Evolutionary conservation across 2,888 invertebrate genomes (phyloP), one percentile per base, ranked within the genome.

Genomic region (Xestia c-nigrum): DNA sequence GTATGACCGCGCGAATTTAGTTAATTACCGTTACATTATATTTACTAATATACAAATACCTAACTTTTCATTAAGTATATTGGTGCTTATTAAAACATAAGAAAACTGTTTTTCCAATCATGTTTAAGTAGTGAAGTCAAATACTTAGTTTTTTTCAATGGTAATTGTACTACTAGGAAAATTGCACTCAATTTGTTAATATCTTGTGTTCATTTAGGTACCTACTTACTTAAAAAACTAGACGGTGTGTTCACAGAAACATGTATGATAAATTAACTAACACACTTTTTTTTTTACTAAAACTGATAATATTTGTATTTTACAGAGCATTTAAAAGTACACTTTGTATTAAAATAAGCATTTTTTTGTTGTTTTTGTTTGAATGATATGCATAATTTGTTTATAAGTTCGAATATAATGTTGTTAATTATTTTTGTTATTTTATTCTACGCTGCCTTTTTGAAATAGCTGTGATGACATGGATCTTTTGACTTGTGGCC

Each of bases 271-370:
- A 14, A 50, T 16, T 14, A 72, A n/a, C n/a, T 38, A 12, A 43
- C 69, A 19, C 31, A 64, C 21, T 10, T 19, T 16, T 55, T 16
- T 55, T 38, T 63, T 31, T 9, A 43, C 55, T 74, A 47, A 14
- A 31, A 69, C 5, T 46, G 21, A 67, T 68, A 50, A 38, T 71
- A 63, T 61, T 82, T 74, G 76, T 87, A 82, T 82, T 80, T 24
- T 76, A 55, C 76, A 57, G 82, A 88, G 87, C 87, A 87, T 87
- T 87, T 87, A 87, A 74, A 85, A 85, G 87, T 88, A 85, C 87
- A 87, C 78, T 59, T 74, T 79, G 75, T 85, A 85, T 85, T 86
- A 69, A 31, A 46, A 43, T 85, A 87, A 74, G 87, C 77, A 81
- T 86, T 85, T 86, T 59, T 59, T 52, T 73, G 63, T 14, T 78